Evolutionary conservation across 2,113 vertebrate genomes (phyloP), one percentile per base, ranked within the genome.

Genomic region (Poecilia latipinna): DNA sequence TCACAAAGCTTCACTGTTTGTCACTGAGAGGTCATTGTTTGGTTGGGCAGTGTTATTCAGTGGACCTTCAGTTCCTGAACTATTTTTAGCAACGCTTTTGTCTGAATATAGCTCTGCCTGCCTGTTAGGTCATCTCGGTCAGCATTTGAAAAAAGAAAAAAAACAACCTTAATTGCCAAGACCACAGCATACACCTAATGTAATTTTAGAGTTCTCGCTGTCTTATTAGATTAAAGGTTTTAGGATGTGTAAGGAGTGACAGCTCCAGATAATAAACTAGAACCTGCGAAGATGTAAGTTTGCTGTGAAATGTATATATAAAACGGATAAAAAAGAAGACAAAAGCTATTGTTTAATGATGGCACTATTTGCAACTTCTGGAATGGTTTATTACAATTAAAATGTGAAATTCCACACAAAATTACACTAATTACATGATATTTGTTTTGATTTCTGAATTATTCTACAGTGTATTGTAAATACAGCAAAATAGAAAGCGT

Each of bases 31-130:
- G 48, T 82, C 48, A 80, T 80, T 67, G 84, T 48, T 78, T 74
- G 0, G n/a, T 60, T 70, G 51, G 71, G 69, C 71, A 72, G 61
- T 75, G 83, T 88, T 82, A 90, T 89, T 83, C 73, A 84, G 73
- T 32, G 42, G 79, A 86, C 82, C 78, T 85, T 88, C 80, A 78
- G 31, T 60, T 73, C 71, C 39, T 39, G 60, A 77, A 79, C 86
- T 94, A 91, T 94, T 93, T 75, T 88, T 91, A 89, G 90, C 32
- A 68, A 78, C 83, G 75, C 82, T 83, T 77, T 62, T 74, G 71
- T 86, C 82, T 92, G 84, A 88, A 88, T 90, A 92, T 92, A 93
- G 86, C 74, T 33, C 73, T 31, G 75, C 71, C 65, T 51, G 64
- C 66, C 68, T 78, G 75, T 82, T 72, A 61, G 90, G 83, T 92